Conservation (phyloP, 1,140 invertebrate species). For the Aphelinus atriplicis region DNA sequence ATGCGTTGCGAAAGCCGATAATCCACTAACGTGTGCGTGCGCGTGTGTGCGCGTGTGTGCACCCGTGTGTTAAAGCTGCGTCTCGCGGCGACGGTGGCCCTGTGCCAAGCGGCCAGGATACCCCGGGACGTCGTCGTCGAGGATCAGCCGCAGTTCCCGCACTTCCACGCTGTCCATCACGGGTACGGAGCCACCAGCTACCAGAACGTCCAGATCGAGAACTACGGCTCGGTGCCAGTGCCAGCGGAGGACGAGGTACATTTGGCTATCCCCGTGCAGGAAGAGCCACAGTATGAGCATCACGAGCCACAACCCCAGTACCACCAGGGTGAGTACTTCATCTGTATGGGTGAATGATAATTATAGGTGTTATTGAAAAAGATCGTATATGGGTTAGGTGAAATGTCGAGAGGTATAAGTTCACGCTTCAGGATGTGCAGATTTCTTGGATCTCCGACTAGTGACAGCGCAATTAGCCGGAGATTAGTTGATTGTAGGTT, state of each 20-base stretch:
- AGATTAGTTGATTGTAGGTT: too few relatives aligned
- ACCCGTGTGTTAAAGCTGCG: background rate
- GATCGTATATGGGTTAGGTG: too few relatives aligned
- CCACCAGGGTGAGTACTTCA: too few relatives aligned
- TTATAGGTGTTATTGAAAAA: too few relatives aligned
- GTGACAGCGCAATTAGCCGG: too few relatives aligned
- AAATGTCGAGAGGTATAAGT: too few relatives aligned
- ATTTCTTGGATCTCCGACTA: too few relatives aligned
- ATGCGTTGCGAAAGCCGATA: conserved; percentile 7
- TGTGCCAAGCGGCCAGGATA: conserved; percentile 39
- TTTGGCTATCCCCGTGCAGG: background rate
- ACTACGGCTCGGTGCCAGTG: conserved; percentile 47
- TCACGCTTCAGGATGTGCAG: too few relatives aligned
- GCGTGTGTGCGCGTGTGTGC: too few relatives aligned
- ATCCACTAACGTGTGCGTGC: too few relatives aligned
- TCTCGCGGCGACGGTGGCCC: background rate
- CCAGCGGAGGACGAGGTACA: conserved; percentile 25
- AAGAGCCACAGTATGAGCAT: conserved; percentile 16
- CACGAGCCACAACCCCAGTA: background rate
- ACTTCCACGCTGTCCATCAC: conserved; percentile 54
- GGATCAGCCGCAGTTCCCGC: conserved; percentile 48
- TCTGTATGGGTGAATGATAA: too few relatives aligned
- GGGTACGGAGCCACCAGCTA: conserved; percentile 57
- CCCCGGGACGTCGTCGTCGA: conserved; percentile 35
- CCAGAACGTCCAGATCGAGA: conserved; percentile 52